A percentile compares a stretch with the other conserved stretches of the same genome.
phyloP scores from a whole-genome alignment of 53 echinoderm and acorn worm genomes.

The Arbacia lixula region DNA sequence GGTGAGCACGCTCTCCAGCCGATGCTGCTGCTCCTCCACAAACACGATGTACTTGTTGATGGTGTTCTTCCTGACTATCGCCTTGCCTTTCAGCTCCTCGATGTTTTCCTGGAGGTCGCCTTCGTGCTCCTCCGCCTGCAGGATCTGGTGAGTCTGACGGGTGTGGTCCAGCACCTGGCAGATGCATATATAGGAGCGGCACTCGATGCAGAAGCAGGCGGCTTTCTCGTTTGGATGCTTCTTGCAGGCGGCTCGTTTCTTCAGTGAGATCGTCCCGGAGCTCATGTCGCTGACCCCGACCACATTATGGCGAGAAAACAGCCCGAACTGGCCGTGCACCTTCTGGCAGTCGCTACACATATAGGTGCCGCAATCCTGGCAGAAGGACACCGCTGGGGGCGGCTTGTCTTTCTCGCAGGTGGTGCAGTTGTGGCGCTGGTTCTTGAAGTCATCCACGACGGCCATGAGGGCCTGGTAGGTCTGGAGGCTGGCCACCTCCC shows the following conservation, averaged over 20 bases:
- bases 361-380: conserved; percentile 32
- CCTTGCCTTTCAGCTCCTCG: conserved; percentile 1
- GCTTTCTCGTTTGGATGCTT: conserved; percentile 17
- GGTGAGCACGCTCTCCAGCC: conserved; percentile 12
- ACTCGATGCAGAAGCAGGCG: conserved; percentile 35
- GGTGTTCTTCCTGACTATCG: conserved; percentile 1
- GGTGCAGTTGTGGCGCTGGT: conserved; percentile 11
- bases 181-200: conserved; percentile 24
- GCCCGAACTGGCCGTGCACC: background rate
- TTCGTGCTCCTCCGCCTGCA: conserved; percentile 23
- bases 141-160: conserved; percentile 13
- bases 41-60: conserved; percentile 23
- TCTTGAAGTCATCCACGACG: conserved; percentile 27
- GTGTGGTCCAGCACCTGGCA: conserved; percentile 32
- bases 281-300: background rate
- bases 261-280: conserved; percentile 18
- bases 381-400: background rate
- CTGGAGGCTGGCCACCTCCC: conserved; percentile 22
- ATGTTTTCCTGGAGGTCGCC: conserved; percentile 17
- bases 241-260: conserved; percentile 27
- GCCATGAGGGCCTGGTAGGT: conserved; percentile 15
- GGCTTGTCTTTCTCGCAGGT: background rate
- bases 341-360: conserved; percentile 29
- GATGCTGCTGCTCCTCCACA: conserved; percentile 36
- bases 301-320: conserved; percentile 19